Conservation (phyloP, 2,113 vertebrate species). For the Salvator merianae region DNA sequence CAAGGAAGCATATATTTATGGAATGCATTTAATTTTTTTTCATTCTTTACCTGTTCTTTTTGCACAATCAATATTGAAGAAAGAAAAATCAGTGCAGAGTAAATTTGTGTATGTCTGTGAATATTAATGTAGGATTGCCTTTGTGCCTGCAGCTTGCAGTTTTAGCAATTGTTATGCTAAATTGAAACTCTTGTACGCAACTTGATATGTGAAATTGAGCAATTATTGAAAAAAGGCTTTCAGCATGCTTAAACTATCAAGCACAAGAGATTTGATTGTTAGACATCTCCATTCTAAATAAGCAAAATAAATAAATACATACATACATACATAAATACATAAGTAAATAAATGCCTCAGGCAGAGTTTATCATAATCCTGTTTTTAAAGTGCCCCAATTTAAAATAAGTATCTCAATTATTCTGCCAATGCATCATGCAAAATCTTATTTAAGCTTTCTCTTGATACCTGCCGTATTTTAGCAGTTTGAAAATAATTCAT, state of each 20-base stretch:
- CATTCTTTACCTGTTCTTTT: not conserved
- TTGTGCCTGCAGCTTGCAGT: not conserved
- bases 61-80: too few relatives aligned
- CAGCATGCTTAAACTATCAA: not conserved
- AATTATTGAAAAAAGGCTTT: not conserved
- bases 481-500: not conserved
- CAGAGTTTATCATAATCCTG: not conserved
- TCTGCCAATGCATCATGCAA: not conserved
- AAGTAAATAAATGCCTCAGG: not conserved
- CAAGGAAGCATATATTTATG: too few relatives aligned
- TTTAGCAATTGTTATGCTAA: conserved; percentile 13
- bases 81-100: not conserved
- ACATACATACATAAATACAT: conserved; percentile 31
- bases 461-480: not conserved
- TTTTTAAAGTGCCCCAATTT: conserved; percentile 14
- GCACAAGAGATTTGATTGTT: not conserved
- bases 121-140: conserved; percentile 5
- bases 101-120: not conserved
- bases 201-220: conserved; percentile 8
- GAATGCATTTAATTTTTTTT: not conserved
- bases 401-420: conserved; percentile 11
- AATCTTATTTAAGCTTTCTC: not conserved
- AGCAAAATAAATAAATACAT: conserved; percentile 30
- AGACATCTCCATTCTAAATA: not conserved
- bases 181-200: not conserved